Percentiles rank a stretch among this genome's conserved stretches.
These are phyloP conservation scores for Brachionus paranguensis DNA, from an alignment of 1,140 invertebrate species.

Conservation along the genomic window DNA sequence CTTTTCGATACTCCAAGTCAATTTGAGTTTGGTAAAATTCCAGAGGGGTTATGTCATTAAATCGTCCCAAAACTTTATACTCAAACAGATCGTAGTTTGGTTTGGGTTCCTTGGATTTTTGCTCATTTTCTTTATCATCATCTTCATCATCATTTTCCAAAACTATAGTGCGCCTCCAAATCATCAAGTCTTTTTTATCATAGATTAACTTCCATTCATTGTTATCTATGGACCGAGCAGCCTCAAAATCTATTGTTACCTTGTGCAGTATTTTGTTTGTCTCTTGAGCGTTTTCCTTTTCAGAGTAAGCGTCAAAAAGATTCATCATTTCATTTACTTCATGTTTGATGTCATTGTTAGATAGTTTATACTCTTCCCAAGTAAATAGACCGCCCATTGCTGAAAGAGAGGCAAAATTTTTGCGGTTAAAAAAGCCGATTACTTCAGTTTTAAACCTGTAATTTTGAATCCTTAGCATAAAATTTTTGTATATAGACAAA, in stretches of 20 bases:
- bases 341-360: background rate
- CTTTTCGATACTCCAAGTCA: conserved; percentile 36
- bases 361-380: conserved; percentile 32
- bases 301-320: background rate
- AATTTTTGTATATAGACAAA: conserved; percentile 1
- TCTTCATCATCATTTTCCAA: background rate
- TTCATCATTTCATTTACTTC: conserved; percentile 31
- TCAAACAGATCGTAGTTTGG: conserved; percentile 24
- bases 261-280: background rate
- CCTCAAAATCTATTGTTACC: conserved; percentile 10
- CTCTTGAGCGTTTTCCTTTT: background rate
- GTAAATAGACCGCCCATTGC: conserved; percentile 12
- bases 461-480: background rate
- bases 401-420: conserved; percentile 1
- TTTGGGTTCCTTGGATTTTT: background rate
- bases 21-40: conserved; percentile 30
- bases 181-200: conserved; percentile 24
- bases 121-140: background rate
- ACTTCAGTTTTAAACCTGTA: background rate
- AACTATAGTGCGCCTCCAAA: background rate
- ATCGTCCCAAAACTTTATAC: conserved; percentile 28
- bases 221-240: background rate
- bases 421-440: background rate
- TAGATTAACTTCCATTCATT: conserved; percentile 28
- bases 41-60: conserved; percentile 10